Conservation (phyloP, 2,113 vertebrate genomes). For the Hippopotamus amphibius region DNA sequence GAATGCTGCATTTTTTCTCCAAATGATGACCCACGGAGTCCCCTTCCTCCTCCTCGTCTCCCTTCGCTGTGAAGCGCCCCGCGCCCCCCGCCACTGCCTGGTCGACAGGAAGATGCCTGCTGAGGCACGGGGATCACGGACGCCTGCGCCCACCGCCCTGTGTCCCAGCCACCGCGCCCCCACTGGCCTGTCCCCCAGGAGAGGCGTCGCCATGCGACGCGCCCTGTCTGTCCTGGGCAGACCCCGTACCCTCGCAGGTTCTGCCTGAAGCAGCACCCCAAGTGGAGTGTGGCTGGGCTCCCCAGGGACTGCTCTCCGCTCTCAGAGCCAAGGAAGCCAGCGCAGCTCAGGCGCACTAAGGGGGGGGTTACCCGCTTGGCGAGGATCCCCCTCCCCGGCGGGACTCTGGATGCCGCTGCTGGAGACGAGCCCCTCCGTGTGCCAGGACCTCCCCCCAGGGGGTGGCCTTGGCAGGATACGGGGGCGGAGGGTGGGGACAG, state of each 20-base stretch:
- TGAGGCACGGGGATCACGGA: background rate
- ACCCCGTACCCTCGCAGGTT: fast-evolving
- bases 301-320: background rate
- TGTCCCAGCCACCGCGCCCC: background rate
- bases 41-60: background rate
- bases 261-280: background rate
- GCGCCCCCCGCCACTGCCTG: too few relatives aligned
- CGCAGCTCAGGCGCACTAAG: too few relatives aligned
- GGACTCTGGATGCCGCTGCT: background rate
- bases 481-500: background rate
- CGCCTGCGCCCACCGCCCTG: background rate
- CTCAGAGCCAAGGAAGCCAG: background rate
- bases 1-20: background rate
- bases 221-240: fast-evolving
- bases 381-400: background rate
- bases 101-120: fast-evolving
- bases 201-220: background rate
- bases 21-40: fast-evolving
- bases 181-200: fast-evolving
- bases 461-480: background rate
- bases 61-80: background rate
- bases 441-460: fast-evolving
- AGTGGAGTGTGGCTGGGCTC: background rate
- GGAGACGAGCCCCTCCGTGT: too few relatives aligned
- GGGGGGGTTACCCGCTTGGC: too few relatives aligned